Conservation (phyloP, 2,113 vertebrate species). For the Sisor rabdophorus region DNA sequence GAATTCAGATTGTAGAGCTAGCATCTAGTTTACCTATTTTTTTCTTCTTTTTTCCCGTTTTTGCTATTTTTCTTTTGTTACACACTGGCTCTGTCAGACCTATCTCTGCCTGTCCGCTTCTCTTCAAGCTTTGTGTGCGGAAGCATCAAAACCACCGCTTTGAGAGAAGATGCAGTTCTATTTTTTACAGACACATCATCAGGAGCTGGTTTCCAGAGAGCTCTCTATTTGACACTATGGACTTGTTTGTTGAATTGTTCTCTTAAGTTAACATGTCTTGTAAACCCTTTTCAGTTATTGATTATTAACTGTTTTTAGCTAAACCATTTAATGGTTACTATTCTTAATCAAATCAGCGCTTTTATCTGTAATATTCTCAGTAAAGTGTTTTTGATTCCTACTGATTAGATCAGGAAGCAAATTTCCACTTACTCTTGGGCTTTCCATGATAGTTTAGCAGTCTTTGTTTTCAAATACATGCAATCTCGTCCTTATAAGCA, state of each 20-base stretch:
- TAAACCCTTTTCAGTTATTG: background rate
- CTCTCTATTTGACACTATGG: background rate
- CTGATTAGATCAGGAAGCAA: conserved; percentile 43
- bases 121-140: background rate
- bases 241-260: background rate
- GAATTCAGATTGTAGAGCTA: too few species aligned
- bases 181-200: conserved; percentile 1
- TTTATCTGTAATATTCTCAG: conserved; percentile 41
- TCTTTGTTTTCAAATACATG: too few species aligned
- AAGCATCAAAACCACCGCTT: conserved; percentile 2
- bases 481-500: too few species aligned
- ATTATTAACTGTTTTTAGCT: background rate
- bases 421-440: conserved; percentile 40
- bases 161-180: background rate
- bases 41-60: background rate
- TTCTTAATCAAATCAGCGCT: background rate
- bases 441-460: background rate
- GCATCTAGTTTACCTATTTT: background rate
- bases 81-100: conserved; percentile 3
- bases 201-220: background rate
- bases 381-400: conserved; percentile 44
- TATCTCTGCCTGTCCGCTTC: background rate
- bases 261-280: background rate
- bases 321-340: background rate
- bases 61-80: background rate